Conservation (phyloP, 1,140 invertebrate genomes). For the Drosophila obscura region DNA sequence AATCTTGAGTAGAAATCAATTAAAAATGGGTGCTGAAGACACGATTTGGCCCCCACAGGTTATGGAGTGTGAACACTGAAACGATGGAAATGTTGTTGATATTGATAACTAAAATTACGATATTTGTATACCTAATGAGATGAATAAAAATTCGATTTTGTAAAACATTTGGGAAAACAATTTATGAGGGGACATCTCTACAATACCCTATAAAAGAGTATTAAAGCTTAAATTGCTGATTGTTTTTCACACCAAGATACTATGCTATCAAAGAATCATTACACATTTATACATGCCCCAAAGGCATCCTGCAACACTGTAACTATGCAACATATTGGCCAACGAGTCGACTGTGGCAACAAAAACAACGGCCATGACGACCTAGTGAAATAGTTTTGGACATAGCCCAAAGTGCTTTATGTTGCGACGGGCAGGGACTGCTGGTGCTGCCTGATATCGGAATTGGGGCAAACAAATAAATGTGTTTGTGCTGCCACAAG, state of each 20-base stretch:
- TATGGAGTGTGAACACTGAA: slow-evolving; percentile 30
- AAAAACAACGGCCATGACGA: slow-evolving; percentile 17
- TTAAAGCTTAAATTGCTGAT: slow-evolving; percentile 13
- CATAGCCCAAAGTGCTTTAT: slow-evolving; percentile 35
- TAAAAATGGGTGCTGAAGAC: slow-evolving; percentile 49
- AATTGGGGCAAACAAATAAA: slow-evolving; percentile 54
- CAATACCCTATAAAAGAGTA: background rate
- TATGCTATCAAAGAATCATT: slow-evolving; percentile 22
- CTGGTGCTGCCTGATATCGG: slow-evolving; percentile 25
- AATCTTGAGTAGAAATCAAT: slow-evolving; percentile 35
- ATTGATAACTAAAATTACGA: slow-evolving; percentile 63
- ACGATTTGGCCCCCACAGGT: slow-evolving; percentile 37
- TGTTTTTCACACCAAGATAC: slow-evolving; percentile 1
- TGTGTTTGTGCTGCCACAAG: slow-evolving; percentile 15
- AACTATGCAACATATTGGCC: slow-evolving; percentile 44
- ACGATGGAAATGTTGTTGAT: slow-evolving; percentile 58
- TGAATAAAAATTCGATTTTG: slow-evolving; percentile 72
- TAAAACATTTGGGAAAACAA: slow-evolving; percentile 34
- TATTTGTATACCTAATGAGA: slow-evolving; percentile 66
- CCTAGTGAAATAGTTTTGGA: slow-evolving; percentile 58
- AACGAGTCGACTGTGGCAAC: slow-evolving; percentile 12
- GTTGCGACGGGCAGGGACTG: slow-evolving; percentile 38
- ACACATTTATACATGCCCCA: slow-evolving; percentile 17
- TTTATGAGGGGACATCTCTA: too few relatives aligned
- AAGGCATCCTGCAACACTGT: slow-evolving; percentile 12